phyloP scores from a whole-genome alignment of 2,113 vertebrate species.

The Amblyopsis rosae region DNA sequence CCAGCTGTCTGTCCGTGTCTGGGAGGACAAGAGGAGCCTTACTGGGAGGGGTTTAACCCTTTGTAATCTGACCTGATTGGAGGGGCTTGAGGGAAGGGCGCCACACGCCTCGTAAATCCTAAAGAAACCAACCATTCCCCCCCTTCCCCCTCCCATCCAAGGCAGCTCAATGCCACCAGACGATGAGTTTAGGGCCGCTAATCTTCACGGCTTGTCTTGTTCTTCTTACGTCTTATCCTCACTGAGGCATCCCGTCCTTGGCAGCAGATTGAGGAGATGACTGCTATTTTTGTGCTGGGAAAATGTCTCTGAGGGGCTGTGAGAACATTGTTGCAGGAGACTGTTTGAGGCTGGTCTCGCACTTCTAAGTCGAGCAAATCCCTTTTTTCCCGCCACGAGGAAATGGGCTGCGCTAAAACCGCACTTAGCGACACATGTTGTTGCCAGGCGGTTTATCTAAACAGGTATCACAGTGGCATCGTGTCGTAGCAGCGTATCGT shows the following conservation, averaged over 20 bases:
- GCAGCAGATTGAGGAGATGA: slow-evolving; percentile 64
- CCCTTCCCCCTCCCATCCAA: slow-evolving; percentile 54
- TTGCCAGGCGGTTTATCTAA: slow-evolving; percentile 72
- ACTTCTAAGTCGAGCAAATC: slow-evolving; percentile 62
- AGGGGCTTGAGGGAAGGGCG: slow-evolving; percentile 71
- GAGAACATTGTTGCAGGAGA: slow-evolving; percentile 62
- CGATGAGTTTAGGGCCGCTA: slow-evolving; percentile 64
- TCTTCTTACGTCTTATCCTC: slow-evolving; percentile 68
- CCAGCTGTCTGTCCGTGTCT: slow-evolving; percentile 5
- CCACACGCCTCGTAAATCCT: slow-evolving; percentile 68
- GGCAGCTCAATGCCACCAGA: slow-evolving; percentile 61
- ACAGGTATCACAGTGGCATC: slow-evolving; percentile 72
- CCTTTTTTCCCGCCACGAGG: slow-evolving; percentile 54
- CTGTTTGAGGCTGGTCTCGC: slow-evolving; percentile 45
- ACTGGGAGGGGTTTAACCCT: slow-evolving; percentile 53
- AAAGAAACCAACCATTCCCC: slow-evolving; percentile 54
- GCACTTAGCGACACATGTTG: slow-evolving; percentile 65
- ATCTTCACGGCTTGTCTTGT: slow-evolving; percentile 66
- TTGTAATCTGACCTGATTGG: slow-evolving; percentile 76
- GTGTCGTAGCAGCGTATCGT: slow-evolving; percentile 65
- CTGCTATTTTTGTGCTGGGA: slow-evolving; percentile 70
- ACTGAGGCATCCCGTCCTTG: slow-evolving; percentile 61
- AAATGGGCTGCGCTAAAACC: slow-evolving; percentile 62
- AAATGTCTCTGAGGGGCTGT: slow-evolving; percentile 58
- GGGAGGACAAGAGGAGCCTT: slow-evolving; percentile 20